Evolutionary conservation across 2,888 invertebrate genomes (phyloP).

Genomic region (Chaetoderma sp.): DNA sequence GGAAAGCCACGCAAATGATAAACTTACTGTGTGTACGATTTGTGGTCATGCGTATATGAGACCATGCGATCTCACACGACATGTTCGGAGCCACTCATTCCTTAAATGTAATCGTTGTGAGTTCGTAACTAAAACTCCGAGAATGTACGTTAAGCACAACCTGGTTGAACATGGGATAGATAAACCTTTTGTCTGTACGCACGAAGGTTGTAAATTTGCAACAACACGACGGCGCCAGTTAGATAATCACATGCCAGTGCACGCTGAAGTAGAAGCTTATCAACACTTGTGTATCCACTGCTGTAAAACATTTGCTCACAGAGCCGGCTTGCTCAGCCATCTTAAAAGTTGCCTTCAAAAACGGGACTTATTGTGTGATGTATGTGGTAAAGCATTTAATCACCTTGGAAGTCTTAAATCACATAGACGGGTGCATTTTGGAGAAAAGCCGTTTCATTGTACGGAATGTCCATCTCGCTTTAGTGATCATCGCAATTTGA

Average conservation of each 20-base stretch:
- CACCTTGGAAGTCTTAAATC: constrained; percentile 41
- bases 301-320: constrained; percentile 45
- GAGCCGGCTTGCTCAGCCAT: constrained; percentile 41
- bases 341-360: constrained; percentile 43
- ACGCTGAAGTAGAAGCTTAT: constrained; percentile 42
- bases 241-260: constrained; percentile 45
- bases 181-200: constrained; percentile 45
- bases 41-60: constrained; percentile 42
- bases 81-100: constrained; percentile 40
- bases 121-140: constrained; percentile 34
- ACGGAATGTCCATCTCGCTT: constrained; percentile 44
- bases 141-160: constrained; percentile 39
- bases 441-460: constrained; percentile 49
- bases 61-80: constrained; percentile 44
- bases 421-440: constrained; percentile 44
- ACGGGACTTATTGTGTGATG: constrained; percentile 46
- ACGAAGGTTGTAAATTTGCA: constrained; percentile 41
- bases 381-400: constrained; percentile 51
- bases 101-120: constrained; percentile 42
- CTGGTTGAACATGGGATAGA: constrained; percentile 34
- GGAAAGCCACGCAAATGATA: not conserved
- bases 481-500: constrained; percentile 50
- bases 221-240: constrained; percentile 42
- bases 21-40: constrained; percentile 34
- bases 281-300: constrained; percentile 47